Conservation (phyloP, 2,888 invertebrate genomes). For the Stenotaenia linearis region DNA sequence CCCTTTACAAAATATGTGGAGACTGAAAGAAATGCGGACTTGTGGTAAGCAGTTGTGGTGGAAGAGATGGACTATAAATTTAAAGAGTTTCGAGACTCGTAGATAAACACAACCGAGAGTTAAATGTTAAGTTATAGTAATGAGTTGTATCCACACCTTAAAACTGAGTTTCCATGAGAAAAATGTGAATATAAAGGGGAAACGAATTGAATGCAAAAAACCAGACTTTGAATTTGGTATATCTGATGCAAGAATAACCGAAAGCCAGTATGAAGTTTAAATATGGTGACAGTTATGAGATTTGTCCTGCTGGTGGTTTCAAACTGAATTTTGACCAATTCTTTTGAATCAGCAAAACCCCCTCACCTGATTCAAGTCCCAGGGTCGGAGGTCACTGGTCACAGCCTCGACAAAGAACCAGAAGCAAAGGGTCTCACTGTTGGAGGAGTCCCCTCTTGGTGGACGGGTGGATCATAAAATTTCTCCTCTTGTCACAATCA, state of each 20-base stretch:
- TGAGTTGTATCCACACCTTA: neutral
- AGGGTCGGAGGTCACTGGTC: constrained; percentile 1
- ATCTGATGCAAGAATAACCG: neutral
- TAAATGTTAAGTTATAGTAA: too few species aligned
- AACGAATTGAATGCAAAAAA: neutral
- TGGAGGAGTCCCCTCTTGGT: constrained; percentile 11
- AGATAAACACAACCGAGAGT: too few species aligned
- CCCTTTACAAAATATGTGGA: too few species aligned
- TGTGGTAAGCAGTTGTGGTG: too few species aligned
- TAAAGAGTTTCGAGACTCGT: too few species aligned
- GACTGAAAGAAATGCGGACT: too few species aligned
- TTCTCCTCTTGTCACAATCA: constrained; percentile 19
- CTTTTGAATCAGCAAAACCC: constrained; percentile 8
- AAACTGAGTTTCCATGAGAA: neutral
- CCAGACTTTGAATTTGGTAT: neutral
- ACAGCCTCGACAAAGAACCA: constrained; percentile 1
- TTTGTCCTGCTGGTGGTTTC: neutral
- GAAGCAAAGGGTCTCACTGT: constrained; percentile 15
- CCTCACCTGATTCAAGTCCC: constrained; percentile 1
- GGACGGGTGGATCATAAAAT: constrained; percentile 15
- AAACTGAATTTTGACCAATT: constrained; percentile 3
- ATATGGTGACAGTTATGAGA: constrained; percentile 19
- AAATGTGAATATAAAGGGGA: neutral
- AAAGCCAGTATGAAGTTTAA: neutral
- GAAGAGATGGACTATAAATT: too few species aligned